Percentiles rank a stretch among this genome's conserved stretches.
Evolutionary conservation across 2,888 invertebrate species (phyloP).

Genomic region (Craniophora ligustri): DNA sequence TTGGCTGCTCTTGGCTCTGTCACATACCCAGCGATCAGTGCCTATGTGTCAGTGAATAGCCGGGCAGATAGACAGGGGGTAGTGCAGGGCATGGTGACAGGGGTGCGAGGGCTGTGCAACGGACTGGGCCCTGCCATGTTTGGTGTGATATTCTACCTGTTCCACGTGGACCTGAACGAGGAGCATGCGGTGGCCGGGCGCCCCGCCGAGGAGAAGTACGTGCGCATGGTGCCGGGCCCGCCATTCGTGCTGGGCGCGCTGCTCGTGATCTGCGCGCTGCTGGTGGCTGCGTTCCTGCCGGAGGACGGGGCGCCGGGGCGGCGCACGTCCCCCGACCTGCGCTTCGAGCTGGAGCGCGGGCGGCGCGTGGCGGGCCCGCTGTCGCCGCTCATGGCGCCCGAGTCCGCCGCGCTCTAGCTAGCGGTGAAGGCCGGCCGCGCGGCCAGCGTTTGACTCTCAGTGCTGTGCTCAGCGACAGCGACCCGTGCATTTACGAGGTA

Average conservation of each 20-base stretch:
- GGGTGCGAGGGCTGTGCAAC: slow-evolving; percentile 99
- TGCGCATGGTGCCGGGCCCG: slow-evolving; percentile 97
- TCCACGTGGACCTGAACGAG: slow-evolving; percentile 98
- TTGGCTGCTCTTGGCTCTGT: slow-evolving; percentile 98
- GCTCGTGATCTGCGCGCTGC: slow-evolving; percentile 97
- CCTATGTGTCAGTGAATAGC: slow-evolving; percentile 99
- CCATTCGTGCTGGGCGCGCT: slow-evolving; percentile 99
- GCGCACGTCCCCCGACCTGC: slow-evolving; percentile 91
- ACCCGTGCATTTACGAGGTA: slow-evolving; percentile 80
- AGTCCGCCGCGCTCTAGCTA: slow-evolving; percentile 92
- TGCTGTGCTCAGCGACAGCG: slow-evolving; percentile 61
- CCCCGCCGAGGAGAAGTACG: slow-evolving; percentile 85
- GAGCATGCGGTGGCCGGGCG: slow-evolving; percentile 82
- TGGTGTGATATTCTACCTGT: slow-evolving; percentile 99
- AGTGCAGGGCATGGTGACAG: slow-evolving; percentile 99
- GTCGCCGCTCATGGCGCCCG: slow-evolving; percentile 93
- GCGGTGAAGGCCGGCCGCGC: slow-evolving; percentile 78
- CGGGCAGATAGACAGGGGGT: slow-evolving; percentile 99
- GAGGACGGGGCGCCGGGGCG: slow-evolving; percentile 86
- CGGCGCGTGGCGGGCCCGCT: slow-evolving; percentile 93
- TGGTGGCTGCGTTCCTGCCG: slow-evolving; percentile 96
- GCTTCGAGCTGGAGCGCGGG: slow-evolving; percentile 94
- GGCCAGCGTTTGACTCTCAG: slow-evolving; percentile 81
- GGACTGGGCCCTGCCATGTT: slow-evolving; percentile 99
- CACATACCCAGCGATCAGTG: slow-evolving; percentile 99